Percentiles rank a stretch among this genome's conserved stretches.
Evolutionary conservation across 2,113 vertebrate genomes (phyloP).

Genomic region (Caranx melampygus): DNA sequence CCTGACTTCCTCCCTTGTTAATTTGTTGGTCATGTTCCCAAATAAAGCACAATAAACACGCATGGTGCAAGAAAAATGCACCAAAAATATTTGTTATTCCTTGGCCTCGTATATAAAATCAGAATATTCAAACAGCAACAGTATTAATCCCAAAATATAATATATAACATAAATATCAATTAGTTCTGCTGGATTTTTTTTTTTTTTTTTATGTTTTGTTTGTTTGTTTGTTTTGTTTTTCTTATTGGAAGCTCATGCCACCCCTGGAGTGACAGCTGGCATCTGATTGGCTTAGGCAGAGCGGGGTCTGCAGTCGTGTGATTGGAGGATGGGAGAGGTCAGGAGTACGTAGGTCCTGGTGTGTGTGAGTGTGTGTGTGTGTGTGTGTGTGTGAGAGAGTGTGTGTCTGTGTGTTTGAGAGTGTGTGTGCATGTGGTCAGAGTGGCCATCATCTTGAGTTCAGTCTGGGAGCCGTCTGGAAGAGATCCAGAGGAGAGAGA

Average conservation of each 20-base stretch:
- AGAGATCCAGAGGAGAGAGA: neutral
- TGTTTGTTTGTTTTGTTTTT: neutral
- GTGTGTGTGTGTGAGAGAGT: neutral
- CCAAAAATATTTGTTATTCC: constrained; percentile 77
- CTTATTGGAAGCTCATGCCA: constrained; percentile 86
- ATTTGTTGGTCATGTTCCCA: constrained; percentile 68
- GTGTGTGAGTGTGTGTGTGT: constrained; percentile 2
- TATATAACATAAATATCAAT: constrained; percentile 85
- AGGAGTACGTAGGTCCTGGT: constrained; percentile 44
- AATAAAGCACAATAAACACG: constrained; percentile 69
- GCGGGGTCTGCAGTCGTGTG: constrained; percentile 66
- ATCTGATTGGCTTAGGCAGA: constrained; percentile 77
- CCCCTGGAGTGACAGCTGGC: constrained; percentile 70
- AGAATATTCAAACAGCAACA: constrained; percentile 79
- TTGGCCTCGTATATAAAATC: constrained; percentile 83
- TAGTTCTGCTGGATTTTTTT: constrained; percentile 75
- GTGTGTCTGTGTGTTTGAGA: neutral
- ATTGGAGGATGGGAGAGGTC: constrained; percentile 63
- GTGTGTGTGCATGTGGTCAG: constrained; percentile 11
- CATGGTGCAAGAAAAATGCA: constrained; percentile 68
- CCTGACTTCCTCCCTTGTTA: constrained; percentile 44
- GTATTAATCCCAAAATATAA: constrained; percentile 83
- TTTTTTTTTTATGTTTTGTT: constrained; percentile 16
- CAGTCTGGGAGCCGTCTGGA: constrained; percentile 94
- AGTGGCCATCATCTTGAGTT: constrained; percentile 94